phyloP scores from a whole-genome alignment of 2,888 invertebrate species.

The Branchellion lobata region DNA sequence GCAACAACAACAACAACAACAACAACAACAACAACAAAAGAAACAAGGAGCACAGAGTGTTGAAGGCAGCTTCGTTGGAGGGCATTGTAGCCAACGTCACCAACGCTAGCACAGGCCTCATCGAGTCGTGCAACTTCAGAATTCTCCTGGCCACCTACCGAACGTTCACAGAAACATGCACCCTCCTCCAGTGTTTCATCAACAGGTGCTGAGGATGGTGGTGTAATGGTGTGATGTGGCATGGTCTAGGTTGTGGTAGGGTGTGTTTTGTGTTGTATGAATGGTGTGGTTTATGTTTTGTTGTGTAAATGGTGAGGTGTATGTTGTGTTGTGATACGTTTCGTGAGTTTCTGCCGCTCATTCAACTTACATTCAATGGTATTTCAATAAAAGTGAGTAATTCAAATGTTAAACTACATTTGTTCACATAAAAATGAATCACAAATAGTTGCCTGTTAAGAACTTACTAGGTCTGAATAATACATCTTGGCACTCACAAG shows the following conservation, averaged over 20 bases:
- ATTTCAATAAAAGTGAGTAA: too few relatives aligned
- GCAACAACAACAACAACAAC: not conserved
- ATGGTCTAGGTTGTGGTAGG: not conserved
- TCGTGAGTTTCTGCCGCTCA: too few relatives aligned
- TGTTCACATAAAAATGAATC: too few relatives aligned
- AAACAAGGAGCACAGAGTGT: slow-evolving; percentile 58
- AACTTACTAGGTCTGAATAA: too few relatives aligned
- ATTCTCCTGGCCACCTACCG: slow-evolving; percentile 93
- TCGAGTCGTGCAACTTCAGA: slow-evolving; percentile 93
- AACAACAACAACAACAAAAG: not conserved
- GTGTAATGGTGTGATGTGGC: not conserved
- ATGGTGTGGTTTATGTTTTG: not conserved
- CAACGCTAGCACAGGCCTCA: slow-evolving; percentile 83
- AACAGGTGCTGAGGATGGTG: slow-evolving; percentile 53
- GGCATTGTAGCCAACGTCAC: slow-evolving; percentile 88
- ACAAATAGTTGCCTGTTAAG: too few relatives aligned
- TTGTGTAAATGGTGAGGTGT: too few relatives aligned
- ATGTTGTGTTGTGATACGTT: too few relatives aligned
- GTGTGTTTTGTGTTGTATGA: not conserved
- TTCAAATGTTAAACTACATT: too few relatives aligned
- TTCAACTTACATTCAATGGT: too few relatives aligned
- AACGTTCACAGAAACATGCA: slow-evolving; percentile 82
- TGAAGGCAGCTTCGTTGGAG: slow-evolving; percentile 92
- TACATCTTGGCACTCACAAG: too few relatives aligned
- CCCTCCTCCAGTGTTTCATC: slow-evolving; percentile 79